Conservation (phyloP, 1,140 invertebrate genomes). For the Mamestra configurata region DNA sequence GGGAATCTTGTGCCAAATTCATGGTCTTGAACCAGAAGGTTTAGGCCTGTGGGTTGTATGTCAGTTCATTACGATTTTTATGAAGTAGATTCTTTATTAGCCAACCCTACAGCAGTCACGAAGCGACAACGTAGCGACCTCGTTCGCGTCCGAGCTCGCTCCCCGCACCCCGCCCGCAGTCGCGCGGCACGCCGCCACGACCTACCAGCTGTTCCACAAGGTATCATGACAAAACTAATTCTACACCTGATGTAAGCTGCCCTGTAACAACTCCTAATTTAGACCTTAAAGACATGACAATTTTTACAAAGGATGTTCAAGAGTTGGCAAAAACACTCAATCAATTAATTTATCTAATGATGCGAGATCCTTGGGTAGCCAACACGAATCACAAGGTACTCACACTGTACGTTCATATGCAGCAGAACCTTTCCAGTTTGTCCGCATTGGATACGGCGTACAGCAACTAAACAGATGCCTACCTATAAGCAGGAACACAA, state of each 20-base stretch:
- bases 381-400: too few species aligned
- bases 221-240: slow-evolving; percentile 2
- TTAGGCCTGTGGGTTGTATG: background rate
- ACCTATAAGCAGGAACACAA: background rate
- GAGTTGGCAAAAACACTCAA: too few species aligned
- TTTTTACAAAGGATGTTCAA: background rate
- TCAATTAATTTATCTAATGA: too few species aligned
- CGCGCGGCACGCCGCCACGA: background rate
- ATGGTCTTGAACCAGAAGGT: too few species aligned
- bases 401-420: background rate
- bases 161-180: background rate
- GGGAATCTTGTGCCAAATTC: too few species aligned
- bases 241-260: slow-evolving; percentile 7
- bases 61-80: background rate
- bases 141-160: slow-evolving; percentile 37
- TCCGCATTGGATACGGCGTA: background rate
- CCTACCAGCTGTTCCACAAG: slow-evolving; percentile 31
- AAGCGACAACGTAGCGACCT: slow-evolving; percentile 48
- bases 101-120: slow-evolving; percentile 56
- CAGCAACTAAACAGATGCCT: too few species aligned
- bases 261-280: background rate
- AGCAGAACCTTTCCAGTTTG: background rate
- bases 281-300: background rate
- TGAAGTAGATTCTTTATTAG: background rate
- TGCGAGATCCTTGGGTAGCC: too few species aligned